A percentile compares a stretch with the other conserved stretches of the same genome.
Conservation (phyloP, 2,113 vertebrate genomes). For the Cardinalis cardinalis region DNA sequence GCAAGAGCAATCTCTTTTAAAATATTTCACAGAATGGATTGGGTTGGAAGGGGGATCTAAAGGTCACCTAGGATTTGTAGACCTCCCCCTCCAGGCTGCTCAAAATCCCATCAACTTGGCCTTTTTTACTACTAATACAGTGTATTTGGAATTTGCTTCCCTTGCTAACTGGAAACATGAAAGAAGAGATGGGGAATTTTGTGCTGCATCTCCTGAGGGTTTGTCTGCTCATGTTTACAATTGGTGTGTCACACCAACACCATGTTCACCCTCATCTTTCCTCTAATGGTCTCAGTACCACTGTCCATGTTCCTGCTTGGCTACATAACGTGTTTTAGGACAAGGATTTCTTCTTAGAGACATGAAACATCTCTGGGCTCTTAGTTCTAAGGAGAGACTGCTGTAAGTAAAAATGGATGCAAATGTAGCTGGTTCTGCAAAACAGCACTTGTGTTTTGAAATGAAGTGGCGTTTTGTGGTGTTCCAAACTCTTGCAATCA, state of each 20-base stretch:
- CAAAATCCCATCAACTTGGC: not conserved
- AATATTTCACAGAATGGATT: not conserved
- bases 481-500: not conserved
- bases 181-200: not conserved
- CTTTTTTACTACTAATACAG: not conserved
- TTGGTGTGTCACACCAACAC: not conserved
- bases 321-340: accelerated
- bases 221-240: not conserved
- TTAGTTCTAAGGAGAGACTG: not conserved
- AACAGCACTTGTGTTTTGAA: not conserved
- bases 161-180: not conserved
- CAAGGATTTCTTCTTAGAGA: not conserved
- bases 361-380: not conserved
- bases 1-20: not conserved
- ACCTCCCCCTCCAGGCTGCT: not conserved
- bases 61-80: not conserved
- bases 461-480: not conserved
- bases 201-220: not conserved
- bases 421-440: slow-evolving; percentile 11
- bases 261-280: not conserved
- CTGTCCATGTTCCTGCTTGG: not conserved
- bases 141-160: accelerated
- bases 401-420: not conserved
- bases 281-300: not conserved
- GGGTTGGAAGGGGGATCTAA: not conserved